These are phyloP conservation scores for Rhabdomys pumilio DNA, from an alignment of 2,797 vertebrate genomes.

Conservation along the genomic window DNA sequence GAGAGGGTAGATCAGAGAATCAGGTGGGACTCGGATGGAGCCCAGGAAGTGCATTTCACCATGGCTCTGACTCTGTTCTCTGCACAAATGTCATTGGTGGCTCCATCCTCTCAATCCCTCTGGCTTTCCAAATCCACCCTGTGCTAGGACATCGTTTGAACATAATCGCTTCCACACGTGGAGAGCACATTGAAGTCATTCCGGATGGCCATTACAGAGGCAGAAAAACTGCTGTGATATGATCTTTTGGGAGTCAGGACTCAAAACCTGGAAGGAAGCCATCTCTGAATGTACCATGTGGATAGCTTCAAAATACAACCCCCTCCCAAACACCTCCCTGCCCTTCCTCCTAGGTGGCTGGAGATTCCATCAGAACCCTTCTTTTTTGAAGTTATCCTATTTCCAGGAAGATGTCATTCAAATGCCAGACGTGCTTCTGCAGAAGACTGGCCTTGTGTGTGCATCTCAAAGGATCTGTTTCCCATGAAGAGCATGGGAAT, in stretches of 20 bases:
- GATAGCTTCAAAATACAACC: not conserved
- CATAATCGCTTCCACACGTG: not conserved
- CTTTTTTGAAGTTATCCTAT: not conserved
- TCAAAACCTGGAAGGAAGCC: not conserved
- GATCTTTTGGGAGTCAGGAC: not conserved
- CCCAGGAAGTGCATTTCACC: fast-evolving
- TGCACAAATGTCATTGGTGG: not conserved
- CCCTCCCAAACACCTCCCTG: not conserved
- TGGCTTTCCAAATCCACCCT: not conserved
- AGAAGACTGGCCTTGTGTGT: not conserved
- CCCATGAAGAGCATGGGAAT: not conserved
- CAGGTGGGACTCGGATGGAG: fast-evolving
- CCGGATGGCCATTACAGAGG: not conserved
- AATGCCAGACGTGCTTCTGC: not conserved
- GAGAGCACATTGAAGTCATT: conserved; percentile 7
- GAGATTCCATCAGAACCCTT: not conserved
- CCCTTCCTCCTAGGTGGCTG: not conserved
- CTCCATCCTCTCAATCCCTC: not conserved
- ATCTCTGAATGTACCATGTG: too few relatives aligned
- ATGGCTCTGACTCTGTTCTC: not conserved
- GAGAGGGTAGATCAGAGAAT: not conserved
- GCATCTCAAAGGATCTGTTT: not conserved
- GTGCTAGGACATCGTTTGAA: not conserved
- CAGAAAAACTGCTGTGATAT: not conserved
- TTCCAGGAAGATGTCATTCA: conserved; percentile 2